Evolutionary conservation across 2,797 vertebrate genomes (phyloP), one percentile per base, ranked within the genome.

Genomic region (Anableps anableps): DNA sequence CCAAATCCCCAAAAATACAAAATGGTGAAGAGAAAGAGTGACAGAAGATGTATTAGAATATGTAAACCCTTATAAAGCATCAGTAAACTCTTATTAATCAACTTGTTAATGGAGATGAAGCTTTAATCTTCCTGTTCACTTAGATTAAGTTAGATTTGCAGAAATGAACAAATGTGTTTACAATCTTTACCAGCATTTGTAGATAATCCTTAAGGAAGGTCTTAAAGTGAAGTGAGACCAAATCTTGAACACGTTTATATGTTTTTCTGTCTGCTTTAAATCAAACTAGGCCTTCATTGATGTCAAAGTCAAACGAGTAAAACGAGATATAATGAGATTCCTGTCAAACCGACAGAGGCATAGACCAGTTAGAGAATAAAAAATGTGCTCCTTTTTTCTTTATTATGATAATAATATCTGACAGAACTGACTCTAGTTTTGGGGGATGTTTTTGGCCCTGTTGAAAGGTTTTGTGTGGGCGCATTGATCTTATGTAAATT

Each of bases 381-480:
- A 70, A 26, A 2, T 36, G 31, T 64, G n/a, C 4, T 13, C 23
- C 0, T 66, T 41, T n/a, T 21, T 66, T 41, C 64, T 70, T 70
- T 43, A 16, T 64, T 36, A 36, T 36, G 8, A 31, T 70, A 43
- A 68, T 41, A 68, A 70, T 70, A 70, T 68, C 38, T 68, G 64
- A 41, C 38, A 68, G 36, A 68, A 41, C 38, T 13, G 62, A 66
- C 5, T 66, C 17, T 66, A 58, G 53, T 58, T 29, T 26, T 68
- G 11, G 38, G 4, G 23, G 36, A 43, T 41, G 5, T 68, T 6
- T 13, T 68, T 36, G 36, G 9, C 36, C 7, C 16, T 23, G 29
- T 21, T 71, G 43, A 74, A 80, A 80, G 77, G 71, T 86, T 85
- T 77, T 74, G 70, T 72, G 79, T 83, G 87, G 38, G 5, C 38